Evolutionary conservation across 1,140 invertebrate species (phyloP).

Genomic region (Bombus confusus): DNA sequence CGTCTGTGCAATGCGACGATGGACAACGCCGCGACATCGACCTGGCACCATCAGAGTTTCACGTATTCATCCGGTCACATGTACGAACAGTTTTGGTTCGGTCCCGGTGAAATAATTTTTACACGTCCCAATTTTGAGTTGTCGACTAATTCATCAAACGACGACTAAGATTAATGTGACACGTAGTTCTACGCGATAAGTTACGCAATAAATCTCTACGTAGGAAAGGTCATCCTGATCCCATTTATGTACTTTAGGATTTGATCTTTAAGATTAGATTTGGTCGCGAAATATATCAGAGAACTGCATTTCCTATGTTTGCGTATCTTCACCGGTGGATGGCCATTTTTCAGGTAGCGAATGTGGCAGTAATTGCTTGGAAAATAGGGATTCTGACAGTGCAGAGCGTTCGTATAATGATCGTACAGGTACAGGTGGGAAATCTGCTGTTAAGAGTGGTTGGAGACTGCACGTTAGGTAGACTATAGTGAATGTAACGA

Average conservation of each 20-base stretch:
- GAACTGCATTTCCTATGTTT: neutral
- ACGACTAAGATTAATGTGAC: too few relatives aligned
- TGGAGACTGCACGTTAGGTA: neutral
- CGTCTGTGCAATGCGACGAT: neutral
- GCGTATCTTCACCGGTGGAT: neutral
- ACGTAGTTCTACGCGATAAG: too few relatives aligned
- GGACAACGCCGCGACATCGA: neutral
- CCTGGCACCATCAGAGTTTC: neutral
- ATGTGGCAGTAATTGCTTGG: neutral
- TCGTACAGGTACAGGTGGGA: neutral
- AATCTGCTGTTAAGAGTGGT: constrained; percentile 4
- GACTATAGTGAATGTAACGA: neutral
- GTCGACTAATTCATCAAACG: too few relatives aligned
- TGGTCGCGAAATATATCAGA: neutral
- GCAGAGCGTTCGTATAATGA: neutral
- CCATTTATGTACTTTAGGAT: neutral
- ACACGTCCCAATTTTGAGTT: neutral
- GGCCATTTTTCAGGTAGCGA: neutral
- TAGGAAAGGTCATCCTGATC: too few relatives aligned
- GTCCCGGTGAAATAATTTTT: neutral
- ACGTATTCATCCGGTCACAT: neutral
- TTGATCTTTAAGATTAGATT: neutral
- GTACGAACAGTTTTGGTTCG: neutral
- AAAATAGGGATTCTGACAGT: neutral
- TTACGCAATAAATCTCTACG: too few relatives aligned